Evolutionary conservation across 2,888 invertebrate species (phyloP).

Genomic region (Sialis lutaria): DNA sequence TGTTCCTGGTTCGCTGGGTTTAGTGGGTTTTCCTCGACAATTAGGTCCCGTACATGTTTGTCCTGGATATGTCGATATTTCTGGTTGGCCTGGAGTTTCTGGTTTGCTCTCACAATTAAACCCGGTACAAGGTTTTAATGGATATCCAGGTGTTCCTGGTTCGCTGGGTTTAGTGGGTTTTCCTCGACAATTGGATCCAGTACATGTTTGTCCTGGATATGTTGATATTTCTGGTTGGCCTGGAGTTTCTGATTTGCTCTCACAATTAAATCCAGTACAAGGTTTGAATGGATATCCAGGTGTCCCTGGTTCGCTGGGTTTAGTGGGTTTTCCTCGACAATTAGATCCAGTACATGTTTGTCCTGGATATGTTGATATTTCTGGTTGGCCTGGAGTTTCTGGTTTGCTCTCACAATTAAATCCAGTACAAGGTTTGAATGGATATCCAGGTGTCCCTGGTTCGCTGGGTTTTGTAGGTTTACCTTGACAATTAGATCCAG

Average conservation of each 20-base stretch:
- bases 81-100: conserved; percentile 8
- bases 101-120: neutral
- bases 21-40: no score
- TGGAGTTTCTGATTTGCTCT: conserved; percentile 7
- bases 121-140: conserved; percentile 6
- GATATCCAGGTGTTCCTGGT: conserved; percentile 9
- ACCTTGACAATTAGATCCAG: conserved; percentile 5
- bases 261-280: no score
- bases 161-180: conserved; percentile 4
- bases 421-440: neutral
- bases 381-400: conserved; percentile 6
- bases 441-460: neutral
- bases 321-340: conserved; percentile 5
- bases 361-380: neutral
- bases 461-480: conserved; percentile 7
- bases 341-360: no score
- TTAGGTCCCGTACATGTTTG: no score
- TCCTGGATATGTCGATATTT: conserved; percentile 7
- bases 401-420: neutral
- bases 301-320: conserved; percentile 7
- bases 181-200: conserved; percentile 11
- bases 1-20: conserved; percentile 5
- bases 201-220: conserved; percentile 14
- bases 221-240: conserved; percentile 10
- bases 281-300: neutral